Evolutionary conservation across 2,888 invertebrate genomes (phyloP).

Genomic region (Pegoplata infirma): DNA sequence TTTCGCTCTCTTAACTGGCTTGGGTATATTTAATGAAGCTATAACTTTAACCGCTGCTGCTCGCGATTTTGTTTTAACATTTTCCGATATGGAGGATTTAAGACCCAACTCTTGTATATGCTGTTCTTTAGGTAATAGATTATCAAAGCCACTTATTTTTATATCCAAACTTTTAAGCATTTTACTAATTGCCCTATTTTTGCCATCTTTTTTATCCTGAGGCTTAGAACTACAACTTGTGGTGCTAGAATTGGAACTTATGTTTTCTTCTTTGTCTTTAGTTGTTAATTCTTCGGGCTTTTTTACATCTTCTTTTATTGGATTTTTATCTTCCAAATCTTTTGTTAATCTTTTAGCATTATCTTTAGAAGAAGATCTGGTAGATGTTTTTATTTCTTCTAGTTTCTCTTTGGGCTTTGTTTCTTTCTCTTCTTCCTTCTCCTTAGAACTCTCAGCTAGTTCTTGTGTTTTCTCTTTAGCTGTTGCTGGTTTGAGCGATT

Average conservation of each 20-base stretch:
- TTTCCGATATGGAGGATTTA: slow-evolving; percentile 78
- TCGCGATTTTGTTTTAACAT: slow-evolving; percentile 78
- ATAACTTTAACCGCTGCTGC: slow-evolving; percentile 76
- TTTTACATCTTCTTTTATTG: slow-evolving; percentile 41
- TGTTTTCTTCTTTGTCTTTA: slow-evolving; percentile 33
- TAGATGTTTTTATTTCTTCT: slow-evolving; percentile 58
- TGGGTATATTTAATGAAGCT: slow-evolving; percentile 69
- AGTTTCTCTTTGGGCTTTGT: slow-evolving; percentile 15
- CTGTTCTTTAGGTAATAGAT: slow-evolving; percentile 74
- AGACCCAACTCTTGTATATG: slow-evolving; percentile 72
- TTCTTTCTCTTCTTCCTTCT: neutral
- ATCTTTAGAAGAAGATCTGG: slow-evolving; percentile 59
- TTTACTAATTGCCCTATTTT: slow-evolving; percentile 76
- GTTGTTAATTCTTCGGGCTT: slow-evolving; percentile 1
- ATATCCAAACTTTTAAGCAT: slow-evolving; percentile 77
- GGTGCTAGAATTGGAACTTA: slow-evolving; percentile 50
- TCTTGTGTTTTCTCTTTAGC: slow-evolving; percentile 45
- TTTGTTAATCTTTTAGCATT: slow-evolving; percentile 48
- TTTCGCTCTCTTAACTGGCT: slow-evolving; percentile 61
- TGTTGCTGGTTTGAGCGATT: slow-evolving; percentile 20
- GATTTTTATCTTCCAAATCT: slow-evolving; percentile 15
- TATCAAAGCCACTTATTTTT: slow-evolving; percentile 76
- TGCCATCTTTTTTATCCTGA: slow-evolving; percentile 73
- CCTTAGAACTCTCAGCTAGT: neutral
- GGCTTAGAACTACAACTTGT: slow-evolving; percentile 63